Percentiles rank a stretch among this genome's conserved stretches.
phyloP scores from a whole-genome alignment of 1,140 invertebrate species.

The Trissolcus basalis region DNA sequence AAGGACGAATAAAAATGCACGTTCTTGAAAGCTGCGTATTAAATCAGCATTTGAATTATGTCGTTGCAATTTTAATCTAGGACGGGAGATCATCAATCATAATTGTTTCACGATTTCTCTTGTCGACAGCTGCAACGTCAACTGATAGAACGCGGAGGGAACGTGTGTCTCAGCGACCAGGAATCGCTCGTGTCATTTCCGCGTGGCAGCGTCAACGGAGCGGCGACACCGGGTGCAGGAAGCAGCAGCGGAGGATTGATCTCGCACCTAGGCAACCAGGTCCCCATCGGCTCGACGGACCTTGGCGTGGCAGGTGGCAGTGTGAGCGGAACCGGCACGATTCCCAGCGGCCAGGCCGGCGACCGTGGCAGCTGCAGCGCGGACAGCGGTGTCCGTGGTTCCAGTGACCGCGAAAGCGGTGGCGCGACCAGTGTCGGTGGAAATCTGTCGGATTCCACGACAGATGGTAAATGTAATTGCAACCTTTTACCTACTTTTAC shows the following conservation, averaged over 20 bases:
- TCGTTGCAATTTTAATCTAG: too few relatives aligned
- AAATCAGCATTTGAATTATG: too few relatives aligned
- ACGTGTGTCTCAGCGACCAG: slow-evolving; percentile 78
- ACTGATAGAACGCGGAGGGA: slow-evolving; percentile 74
- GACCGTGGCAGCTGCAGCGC: slow-evolving; percentile 90
- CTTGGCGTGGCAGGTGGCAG: slow-evolving; percentile 63
- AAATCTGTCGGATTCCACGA: slow-evolving; percentile 86
- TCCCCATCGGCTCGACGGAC: slow-evolving; percentile 66
- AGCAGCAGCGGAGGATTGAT: slow-evolving; percentile 76
- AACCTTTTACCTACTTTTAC: slow-evolving; percentile 2
- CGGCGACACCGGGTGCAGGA: slow-evolving; percentile 79
- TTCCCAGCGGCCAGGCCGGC: slow-evolving; percentile 77
- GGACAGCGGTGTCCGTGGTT: slow-evolving; percentile 89
- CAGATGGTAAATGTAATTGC: slow-evolving; percentile 78
- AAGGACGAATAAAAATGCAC: neutral
- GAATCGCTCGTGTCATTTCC: slow-evolving; percentile 74
- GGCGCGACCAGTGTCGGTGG: slow-evolving; percentile 84
- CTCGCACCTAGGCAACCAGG: slow-evolving; percentile 68
- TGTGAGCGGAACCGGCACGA: slow-evolving; percentile 70
- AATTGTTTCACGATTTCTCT: slow-evolving; percentile 17
- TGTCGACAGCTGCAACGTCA: slow-evolving; percentile 75
- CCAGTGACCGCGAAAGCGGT: slow-evolving; percentile 86
- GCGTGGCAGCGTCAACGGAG: slow-evolving; percentile 75
- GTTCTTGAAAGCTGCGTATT: neutral
- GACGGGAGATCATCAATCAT: slow-evolving; percentile 13